Evolutionary conservation across 2,888 invertebrate species (phyloP).

Genomic region (Diadegma fenestrale): DNA sequence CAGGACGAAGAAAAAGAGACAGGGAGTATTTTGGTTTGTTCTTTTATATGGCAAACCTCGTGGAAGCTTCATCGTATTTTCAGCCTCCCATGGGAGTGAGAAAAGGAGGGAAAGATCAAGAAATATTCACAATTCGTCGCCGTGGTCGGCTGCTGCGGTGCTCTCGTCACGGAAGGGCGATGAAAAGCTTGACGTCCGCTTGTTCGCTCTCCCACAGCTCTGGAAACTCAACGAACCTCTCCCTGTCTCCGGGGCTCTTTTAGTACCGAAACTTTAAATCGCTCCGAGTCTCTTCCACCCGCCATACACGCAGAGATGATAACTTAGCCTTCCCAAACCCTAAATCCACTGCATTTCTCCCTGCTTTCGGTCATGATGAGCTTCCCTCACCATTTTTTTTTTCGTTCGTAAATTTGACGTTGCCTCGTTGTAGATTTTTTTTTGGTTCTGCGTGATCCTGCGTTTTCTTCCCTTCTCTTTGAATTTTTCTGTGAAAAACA

Average conservation of each 20-base stretch:
- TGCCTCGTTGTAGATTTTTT: too few species aligned
- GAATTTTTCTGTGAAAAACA: not conserved
- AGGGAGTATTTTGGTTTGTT: constrained; percentile 7
- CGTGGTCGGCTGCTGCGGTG: constrained; percentile 10
- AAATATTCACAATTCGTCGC: constrained; percentile 36
- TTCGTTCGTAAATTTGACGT: not conserved
- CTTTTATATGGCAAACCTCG: constrained; percentile 14
- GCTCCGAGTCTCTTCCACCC: not conserved
- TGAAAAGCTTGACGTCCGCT: constrained; percentile 11
- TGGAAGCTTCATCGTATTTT: constrained; percentile 27
- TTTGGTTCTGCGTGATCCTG: too few species aligned
- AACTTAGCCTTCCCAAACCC: not conserved
- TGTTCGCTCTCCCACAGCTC: constrained; percentile 26
- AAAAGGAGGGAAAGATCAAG: constrained; percentile 3
- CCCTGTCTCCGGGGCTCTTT: constrained; percentile 38
- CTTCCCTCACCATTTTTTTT: not conserved
- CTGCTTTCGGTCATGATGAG: not conserved
- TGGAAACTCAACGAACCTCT: constrained; percentile 47
- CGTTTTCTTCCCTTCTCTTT: too few species aligned
- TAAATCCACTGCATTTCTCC: not conserved
- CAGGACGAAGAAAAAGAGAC: not conserved
- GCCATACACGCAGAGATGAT: not conserved
- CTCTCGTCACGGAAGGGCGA: constrained; percentile 27
- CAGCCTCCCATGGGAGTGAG: not conserved
- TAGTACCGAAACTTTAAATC: constrained; percentile 40